Evolutionary conservation across 2,888 invertebrate genomes (phyloP), one percentile per base, ranked within the genome.

Genomic region (Serrognathus titanus): DNA sequence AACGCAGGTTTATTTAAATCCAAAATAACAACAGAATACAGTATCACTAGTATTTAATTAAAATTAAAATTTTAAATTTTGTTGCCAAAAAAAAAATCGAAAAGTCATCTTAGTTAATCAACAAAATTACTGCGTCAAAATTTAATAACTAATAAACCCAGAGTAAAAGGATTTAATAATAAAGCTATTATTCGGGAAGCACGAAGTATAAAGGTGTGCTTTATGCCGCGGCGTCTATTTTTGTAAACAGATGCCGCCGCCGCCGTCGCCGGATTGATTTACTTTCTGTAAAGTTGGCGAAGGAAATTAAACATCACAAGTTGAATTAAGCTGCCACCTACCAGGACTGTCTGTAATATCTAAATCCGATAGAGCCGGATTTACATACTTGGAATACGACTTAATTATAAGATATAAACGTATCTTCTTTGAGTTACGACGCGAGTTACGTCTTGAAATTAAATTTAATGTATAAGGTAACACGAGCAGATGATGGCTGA

Each of bases 341-440:
- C 16, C 10, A 52, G 24, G 39, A 24, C 40, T 51, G 46, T 51
- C 50, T 11, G 59, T 59, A 58, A 55, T 53, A 55, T 55, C 55
- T 51, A 37, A 54, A 57, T 55, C 57, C 52, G 57, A 57, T 57
- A 57, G 54, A 35, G 48, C 51, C 38, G 55, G 55, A 57, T 60
- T 60, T 57, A 57, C 57, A 55, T 60, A 53, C 48, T 52, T 37
- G 60, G 43, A 60, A 60, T 51, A 54, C 54, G 60, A 57, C 60
- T 60, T 60, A 60, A 60, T 60, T 57, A 57, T 55, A 57, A 51
- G 60, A 54, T 51, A 48, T 51, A 48, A 48, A 57, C 57, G 57
- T 60, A 60, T 60, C 60, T 53, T 54, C 51, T 57, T 60, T 57
- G 57, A 60, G 57, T 60, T 60, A 57, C 52, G 48, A 49, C 57